Percentiles rank a stretch among this genome's conserved stretches.
Evolutionary conservation across 37 sponge, comb jelly and placozoan genomes (phyloP).

Genomic region (Halichondria panicea): DNA sequence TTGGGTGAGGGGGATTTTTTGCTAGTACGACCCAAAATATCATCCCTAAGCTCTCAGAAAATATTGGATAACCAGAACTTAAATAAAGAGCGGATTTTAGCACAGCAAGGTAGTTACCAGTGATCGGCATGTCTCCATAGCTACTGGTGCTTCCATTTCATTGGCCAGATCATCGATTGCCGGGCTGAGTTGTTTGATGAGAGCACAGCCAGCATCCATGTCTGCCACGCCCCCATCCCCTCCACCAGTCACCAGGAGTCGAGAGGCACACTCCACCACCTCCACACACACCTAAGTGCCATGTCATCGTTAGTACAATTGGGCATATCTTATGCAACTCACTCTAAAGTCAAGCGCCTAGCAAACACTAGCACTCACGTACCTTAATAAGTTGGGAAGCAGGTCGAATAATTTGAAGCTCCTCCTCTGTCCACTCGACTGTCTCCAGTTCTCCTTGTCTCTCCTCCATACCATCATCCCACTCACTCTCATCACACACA

Average conservation of each 20-base stretch:
- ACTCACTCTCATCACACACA: background rate
- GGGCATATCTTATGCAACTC: background rate
- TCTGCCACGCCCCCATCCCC: conserved; percentile 9
- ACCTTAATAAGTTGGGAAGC: conserved; percentile 17
- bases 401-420: conserved; percentile 11
- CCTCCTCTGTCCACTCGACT: conserved; percentile 25
- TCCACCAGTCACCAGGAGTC: conserved; percentile 5
- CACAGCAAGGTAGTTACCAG: background rate
- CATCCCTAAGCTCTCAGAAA: no score
- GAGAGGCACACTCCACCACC: conserved; percentile 1
- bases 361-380: background rate
- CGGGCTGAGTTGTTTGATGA: conserved; percentile 28
- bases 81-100: no score
- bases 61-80: no score
- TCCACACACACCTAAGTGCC: conserved; percentile 2
- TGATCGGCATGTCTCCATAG: background rate
- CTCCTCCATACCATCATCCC: background rate
- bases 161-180: conserved; percentile 34
- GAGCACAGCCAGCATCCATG: conserved; percentile 19
- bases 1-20: no score
- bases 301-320: no score
- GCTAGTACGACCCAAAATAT: no score
- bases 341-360: background rate
- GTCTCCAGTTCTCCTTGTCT: background rate
- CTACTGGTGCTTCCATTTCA: conserved; percentile 30